These are phyloP conservation scores for Cercopithecus neglectus DNA, from an alignment of 2,797 vertebrate species.

Conservation along the genomic window DNA sequence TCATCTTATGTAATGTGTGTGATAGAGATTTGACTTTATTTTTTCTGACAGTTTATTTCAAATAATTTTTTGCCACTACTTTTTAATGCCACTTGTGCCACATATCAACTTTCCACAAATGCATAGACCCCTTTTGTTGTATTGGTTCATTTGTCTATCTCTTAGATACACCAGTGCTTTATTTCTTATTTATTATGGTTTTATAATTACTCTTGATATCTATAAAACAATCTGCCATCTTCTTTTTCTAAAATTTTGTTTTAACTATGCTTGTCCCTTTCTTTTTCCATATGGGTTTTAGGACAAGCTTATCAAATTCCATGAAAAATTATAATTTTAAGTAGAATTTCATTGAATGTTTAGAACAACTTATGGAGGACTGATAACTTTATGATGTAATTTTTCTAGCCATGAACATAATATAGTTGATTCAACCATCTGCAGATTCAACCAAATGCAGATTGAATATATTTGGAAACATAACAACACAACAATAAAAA, in stretches of 20 bases:
- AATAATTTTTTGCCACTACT: neutral
- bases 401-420: neutral
- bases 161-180: neutral
- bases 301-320: neutral
- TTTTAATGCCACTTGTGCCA: neutral
- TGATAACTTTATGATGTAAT: neutral
- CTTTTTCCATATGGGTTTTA: neutral
- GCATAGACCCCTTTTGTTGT: neutral
- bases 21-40: neutral
- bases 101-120: neutral
- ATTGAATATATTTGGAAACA: neutral
- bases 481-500: neutral
- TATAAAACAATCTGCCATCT: neutral
- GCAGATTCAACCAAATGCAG: neutral
- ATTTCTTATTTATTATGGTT: neutral
- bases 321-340: neutral
- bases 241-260: neutral
- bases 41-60: neutral
- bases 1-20: neutral
- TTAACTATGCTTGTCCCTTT: neutral
- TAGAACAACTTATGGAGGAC: neutral
- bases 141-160: neutral
- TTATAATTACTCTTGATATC: neutral
- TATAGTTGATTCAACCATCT: neutral
- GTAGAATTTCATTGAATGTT: neutral